These are phyloP conservation scores for Xiphophorus maculatus DNA, from an alignment of 2,113 vertebrate genomes.

Conservation along the genomic window DNA sequence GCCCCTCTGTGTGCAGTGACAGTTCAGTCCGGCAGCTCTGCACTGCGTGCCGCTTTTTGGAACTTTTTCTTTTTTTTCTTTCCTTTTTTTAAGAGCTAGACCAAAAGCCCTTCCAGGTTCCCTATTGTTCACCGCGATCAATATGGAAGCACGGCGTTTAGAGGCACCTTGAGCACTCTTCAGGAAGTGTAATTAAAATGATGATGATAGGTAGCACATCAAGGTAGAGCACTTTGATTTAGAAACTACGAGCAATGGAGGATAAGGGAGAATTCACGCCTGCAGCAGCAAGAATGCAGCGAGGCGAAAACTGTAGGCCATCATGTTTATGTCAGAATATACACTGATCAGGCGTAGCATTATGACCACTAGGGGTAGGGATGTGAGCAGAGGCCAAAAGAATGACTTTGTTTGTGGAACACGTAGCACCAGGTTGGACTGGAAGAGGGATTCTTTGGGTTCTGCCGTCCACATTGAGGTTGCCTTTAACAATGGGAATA, in stretches of 20 bases:
- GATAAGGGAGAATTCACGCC: neutral
- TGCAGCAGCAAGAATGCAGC: neutral
- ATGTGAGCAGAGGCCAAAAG: too few relatives aligned
- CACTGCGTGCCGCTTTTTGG: conserved; percentile 8
- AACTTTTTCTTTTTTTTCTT: conserved; percentile 31
- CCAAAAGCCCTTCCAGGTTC: conserved; percentile 42
- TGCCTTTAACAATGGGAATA: too few relatives aligned
- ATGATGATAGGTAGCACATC: neutral
- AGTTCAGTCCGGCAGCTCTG: conserved; percentile 45
- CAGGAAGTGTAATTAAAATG: conserved; percentile 36
- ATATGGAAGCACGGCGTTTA: conserved; percentile 24
- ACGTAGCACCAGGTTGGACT: too few relatives aligned
- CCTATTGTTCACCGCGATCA: conserved; percentile 52
- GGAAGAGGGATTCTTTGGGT: too few relatives aligned
- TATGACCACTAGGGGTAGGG: too few relatives aligned
- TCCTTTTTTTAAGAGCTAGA: conserved; percentile 24
- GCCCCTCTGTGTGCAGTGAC: conserved; percentile 43
- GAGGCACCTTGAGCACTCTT: conserved; percentile 6
- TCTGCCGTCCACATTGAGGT: too few relatives aligned
- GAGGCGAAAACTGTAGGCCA: neutral
- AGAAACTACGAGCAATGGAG: neutral
- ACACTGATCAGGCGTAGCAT: neutral
- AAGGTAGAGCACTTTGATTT: neutral
- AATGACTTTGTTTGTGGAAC: too few relatives aligned
- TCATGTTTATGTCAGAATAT: neutral